Evolutionary conservation across 2,797 vertebrate genomes (phyloP), one percentile per base, ranked within the genome.

Genomic region (Lindbergichthys nudifrons): DNA sequence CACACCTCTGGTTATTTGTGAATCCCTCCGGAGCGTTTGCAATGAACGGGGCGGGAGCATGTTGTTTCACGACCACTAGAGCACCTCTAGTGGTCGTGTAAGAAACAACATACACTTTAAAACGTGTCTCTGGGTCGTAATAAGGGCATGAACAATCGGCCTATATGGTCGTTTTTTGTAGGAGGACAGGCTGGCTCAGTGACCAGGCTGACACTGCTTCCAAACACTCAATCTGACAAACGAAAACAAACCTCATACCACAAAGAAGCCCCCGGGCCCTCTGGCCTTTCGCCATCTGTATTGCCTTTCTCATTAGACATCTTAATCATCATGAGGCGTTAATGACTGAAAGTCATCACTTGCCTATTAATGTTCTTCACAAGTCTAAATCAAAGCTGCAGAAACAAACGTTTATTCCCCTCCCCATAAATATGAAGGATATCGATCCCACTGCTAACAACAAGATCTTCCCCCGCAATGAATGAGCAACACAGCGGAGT

Each of bases 101-200:
- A n/a, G n/a, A n/a, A n/a, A n/a, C n/a, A n/a, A n/a, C n/a, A n/a
- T n/a, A n/a, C n/a, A n/a, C n/a, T n/a, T n/a, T n/a, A n/a, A n/a
- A n/a, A n/a, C n/a, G n/a, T n/a, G n/a, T n/a, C n/a, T n/a, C n/a
- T n/a, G n/a, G n/a, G n/a, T n/a, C n/a, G n/a, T n/a, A n/a, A n/a
- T n/a, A n/a, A n/a, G n/a, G n/a, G n/a, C n/a, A n/a, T n/a, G n/a
- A n/a, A n/a, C n/a, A n/a, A n/a, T n/a, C n/a, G n/a, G n/a, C n/a
- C n/a, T n/a, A n/a, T n/a, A n/a, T n/a, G n/a, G n/a, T n/a, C n/a
- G n/a, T n/a, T n/a, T n/a, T n/a, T n/a, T n/a, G n/a, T n/a, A n/a
- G n/a, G n/a, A n/a, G n/a, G n/a, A n/a, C n/a, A n/a, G 75, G 65
- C 85, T 84, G 75, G 65, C 85, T 84, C 87, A 56, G 61, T 70